Percentiles rank a stretch among this genome's conserved stretches.
Conservation (phyloP, 2,113 vertebrate genomes). For the Siniperca knerii region DNA sequence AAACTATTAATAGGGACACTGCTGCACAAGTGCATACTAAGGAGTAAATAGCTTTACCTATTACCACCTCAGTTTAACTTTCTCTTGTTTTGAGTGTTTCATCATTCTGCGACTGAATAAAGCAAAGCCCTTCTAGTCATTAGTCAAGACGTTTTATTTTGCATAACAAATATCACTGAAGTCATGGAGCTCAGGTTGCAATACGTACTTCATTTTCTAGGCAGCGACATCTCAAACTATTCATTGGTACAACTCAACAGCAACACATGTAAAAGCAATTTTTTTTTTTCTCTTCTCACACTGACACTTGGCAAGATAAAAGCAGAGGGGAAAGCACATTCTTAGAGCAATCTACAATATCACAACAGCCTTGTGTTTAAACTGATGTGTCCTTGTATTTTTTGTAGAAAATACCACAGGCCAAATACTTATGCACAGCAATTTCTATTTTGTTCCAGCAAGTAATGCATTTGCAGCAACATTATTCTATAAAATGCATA, state of each 20-base stretch:
- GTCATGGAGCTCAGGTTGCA: conserved; percentile 79
- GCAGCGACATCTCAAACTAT: conserved; percentile 76
- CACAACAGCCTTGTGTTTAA: conserved; percentile 81
- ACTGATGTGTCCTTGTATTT: conserved; percentile 57
- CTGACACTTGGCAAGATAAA: conserved; percentile 66
- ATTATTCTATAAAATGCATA: conserved; percentile 88
- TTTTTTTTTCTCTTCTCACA: conserved; percentile 50
- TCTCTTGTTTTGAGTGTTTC: not conserved
- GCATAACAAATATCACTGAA: conserved; percentile 84
- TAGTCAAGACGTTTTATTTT: conserved; percentile 85
- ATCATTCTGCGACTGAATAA: conserved; percentile 15
- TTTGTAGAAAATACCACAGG: conserved; percentile 58
- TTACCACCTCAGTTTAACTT: not conserved
- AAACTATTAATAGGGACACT: not conserved
- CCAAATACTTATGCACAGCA: conserved; percentile 85
- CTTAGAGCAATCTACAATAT: conserved; percentile 78
- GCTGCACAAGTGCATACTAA: not conserved
- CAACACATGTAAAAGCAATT: conserved; percentile 69
- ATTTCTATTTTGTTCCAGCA: conserved; percentile 84
- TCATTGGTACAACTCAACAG: conserved; percentile 70
- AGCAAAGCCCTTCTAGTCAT: not conserved
- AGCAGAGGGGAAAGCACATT: conserved; percentile 75
- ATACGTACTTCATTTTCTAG: conserved; percentile 80
- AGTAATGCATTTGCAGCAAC: conserved; percentile 82
- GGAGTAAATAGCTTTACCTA: not conserved